Conservation (phyloP, 2,888 invertebrate species). For the Orthonevra nobilis region DNA sequence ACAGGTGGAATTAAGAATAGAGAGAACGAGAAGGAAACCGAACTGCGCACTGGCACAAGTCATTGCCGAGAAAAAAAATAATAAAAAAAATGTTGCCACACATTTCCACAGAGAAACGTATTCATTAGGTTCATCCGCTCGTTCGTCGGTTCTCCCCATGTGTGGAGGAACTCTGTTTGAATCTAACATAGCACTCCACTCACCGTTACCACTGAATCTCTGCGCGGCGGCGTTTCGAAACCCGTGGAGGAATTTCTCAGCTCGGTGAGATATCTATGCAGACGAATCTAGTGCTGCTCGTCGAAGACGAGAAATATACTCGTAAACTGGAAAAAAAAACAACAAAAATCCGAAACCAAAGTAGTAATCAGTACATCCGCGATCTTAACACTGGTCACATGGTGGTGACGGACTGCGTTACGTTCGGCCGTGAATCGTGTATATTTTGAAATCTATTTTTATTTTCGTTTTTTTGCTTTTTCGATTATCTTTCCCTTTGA, state of each 20-base stretch:
- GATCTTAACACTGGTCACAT: slow-evolving; percentile 77
- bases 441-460: slow-evolving; percentile 39
- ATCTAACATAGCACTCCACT: slow-evolving; percentile 15
- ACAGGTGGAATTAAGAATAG: too few species aligned
- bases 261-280: slow-evolving; percentile 56
- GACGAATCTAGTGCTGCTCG: slow-evolving; percentile 49
- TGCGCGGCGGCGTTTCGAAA: slow-evolving; percentile 59
- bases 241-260: slow-evolving; percentile 66
- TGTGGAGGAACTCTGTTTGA: slow-evolving; percentile 14
- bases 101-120: slow-evolving; percentile 18
- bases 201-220: slow-evolving; percentile 42
- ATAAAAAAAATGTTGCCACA: slow-evolving; percentile 42
- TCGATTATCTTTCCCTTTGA: not conserved
- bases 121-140: slow-evolving; percentile 29
- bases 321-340: slow-evolving; percentile 50
- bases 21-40: too few species aligned
- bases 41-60: slow-evolving; percentile 44
- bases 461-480: slow-evolving; percentile 8
- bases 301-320: slow-evolving; percentile 38
- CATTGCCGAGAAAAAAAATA: too few species aligned
- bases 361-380: slow-evolving; percentile 74
- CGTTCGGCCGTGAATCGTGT: slow-evolving; percentile 60
- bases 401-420: slow-evolving; percentile 75
- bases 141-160: slow-evolving; percentile 8
- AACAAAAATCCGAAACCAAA: slow-evolving; percentile 67